A percentile compares a stretch with the other conserved stretches of the same genome.
Conservation (phyloP, 2,888 invertebrate genomes). For the Ommatoiulus sabulosus region DNA sequence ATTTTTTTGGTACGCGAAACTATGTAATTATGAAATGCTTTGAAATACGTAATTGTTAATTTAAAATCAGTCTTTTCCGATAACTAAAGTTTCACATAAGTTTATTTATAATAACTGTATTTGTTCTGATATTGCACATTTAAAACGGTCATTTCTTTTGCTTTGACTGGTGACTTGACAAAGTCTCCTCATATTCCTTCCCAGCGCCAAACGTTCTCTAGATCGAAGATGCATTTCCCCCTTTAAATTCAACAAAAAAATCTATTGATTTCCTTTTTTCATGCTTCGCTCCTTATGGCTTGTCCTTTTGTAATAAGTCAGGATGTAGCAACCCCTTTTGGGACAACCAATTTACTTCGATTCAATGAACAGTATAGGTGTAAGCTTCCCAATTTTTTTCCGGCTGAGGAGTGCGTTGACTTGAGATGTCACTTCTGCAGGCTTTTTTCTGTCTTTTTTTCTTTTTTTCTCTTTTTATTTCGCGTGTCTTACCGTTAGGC, state of each 20-base stretch:
- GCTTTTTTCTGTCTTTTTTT: constrained; percentile 8
- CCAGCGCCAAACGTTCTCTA: neutral
- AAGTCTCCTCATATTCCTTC: neutral
- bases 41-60: too few species aligned
- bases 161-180: too few species aligned
- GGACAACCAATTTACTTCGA: constrained; percentile 36
- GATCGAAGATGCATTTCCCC: neutral
- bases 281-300: constrained; percentile 32
- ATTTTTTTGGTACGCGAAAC: too few species aligned
- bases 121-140: too few species aligned
- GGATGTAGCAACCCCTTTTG: constrained; percentile 30
- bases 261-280: constrained; percentile 8
- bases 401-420: constrained; percentile 40
- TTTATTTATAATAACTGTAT: too few species aligned
- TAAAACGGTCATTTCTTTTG: too few species aligned
- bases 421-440: neutral
- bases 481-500: constrained; percentile 28
- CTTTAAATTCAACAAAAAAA: neutral
- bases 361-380: constrained; percentile 43
- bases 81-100: too few species aligned
- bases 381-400: constrained; percentile 28
- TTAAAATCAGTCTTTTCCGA: too few species aligned
- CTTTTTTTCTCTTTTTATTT: neutral
- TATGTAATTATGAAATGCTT: too few species aligned
- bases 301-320: constrained; percentile 37